phyloP scores from a whole-genome alignment of 1,140 invertebrate genomes.

The Homarus americanus region DNA sequence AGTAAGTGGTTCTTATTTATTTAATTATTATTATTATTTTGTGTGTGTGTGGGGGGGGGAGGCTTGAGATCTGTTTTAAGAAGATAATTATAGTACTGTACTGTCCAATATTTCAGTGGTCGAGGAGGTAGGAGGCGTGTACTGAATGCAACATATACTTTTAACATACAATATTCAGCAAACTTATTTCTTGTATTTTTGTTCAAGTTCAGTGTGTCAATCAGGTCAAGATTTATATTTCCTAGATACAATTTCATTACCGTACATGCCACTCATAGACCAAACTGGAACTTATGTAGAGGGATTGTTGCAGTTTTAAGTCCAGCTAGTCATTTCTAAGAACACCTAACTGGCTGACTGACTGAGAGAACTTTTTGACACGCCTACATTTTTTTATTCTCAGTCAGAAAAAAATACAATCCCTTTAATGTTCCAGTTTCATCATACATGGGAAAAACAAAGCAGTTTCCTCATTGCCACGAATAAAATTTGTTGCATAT shows the following conservation, averaged over 20 bases:
- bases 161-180: neutral
- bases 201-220: neutral
- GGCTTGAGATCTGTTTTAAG: too few relatives aligned
- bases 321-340: too few relatives aligned
- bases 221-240: slow-evolving; percentile 11
- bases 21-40: too few relatives aligned
- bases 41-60: too few relatives aligned
- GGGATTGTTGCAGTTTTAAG: too few relatives aligned
- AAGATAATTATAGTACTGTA: too few relatives aligned
- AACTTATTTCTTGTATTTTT: neutral
- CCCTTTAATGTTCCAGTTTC: slow-evolving; percentile 2
- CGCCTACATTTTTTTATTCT: neutral
- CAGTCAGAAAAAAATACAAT: neutral
- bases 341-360: too few relatives aligned
- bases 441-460: neutral
- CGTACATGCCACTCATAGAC: slow-evolving; percentile 24
- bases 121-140: too few relatives aligned
- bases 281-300: slow-evolving; percentile 9
- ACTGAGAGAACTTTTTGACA: neutral
- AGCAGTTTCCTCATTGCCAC: neutral
- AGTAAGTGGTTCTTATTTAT: too few relatives aligned
- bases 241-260: slow-evolving; percentile 14
- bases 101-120: too few relatives aligned
- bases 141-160: too few relatives aligned
- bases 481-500: neutral